A percentile compares a stretch with the other conserved stretches of the same genome.
Conservation (phyloP, 2,113 vertebrate genomes). For the Atherinomorus stipes region DNA sequence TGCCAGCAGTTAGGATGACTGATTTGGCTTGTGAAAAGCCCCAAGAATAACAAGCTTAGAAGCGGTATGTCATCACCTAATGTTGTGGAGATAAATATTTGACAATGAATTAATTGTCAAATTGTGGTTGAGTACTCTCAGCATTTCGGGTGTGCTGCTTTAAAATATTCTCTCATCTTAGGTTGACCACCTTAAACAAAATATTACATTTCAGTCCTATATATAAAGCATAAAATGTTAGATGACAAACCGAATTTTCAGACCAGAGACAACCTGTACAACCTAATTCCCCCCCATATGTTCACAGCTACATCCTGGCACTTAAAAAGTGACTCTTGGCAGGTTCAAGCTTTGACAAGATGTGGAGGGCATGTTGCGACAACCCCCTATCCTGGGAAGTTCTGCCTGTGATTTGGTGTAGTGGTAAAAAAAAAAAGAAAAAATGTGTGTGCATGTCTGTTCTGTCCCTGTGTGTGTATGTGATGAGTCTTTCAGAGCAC, state of each 20-base stretch:
- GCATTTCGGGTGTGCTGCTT: too few relatives aligned
- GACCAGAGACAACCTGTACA: conserved; percentile 35
- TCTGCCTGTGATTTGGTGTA: conserved; percentile 46
- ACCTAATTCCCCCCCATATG: conserved; percentile 48
- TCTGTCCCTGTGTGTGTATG: neutral
- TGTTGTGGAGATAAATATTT: too few relatives aligned
- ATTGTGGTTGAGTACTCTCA: too few relatives aligned
- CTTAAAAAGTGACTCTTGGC: conserved; percentile 58
- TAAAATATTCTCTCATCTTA: neutral
- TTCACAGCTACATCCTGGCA: conserved; percentile 50
- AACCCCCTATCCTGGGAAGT: conserved; percentile 55
- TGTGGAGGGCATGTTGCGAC: conserved; percentile 63
- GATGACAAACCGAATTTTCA: conserved; percentile 1
- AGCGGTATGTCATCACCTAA: too few relatives aligned
- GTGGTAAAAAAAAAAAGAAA: neutral
- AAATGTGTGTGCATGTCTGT: conserved; percentile 37
- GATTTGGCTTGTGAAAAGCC: too few relatives aligned
- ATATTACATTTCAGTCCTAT: neutral
- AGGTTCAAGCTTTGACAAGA: conserved; percentile 52
- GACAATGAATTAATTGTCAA: too few relatives aligned
- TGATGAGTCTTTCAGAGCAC: conserved; percentile 22
- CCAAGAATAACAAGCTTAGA: too few relatives aligned
- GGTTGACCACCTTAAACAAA: neutral
- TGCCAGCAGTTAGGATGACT: too few relatives aligned
- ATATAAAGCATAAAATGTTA: neutral